phyloP scores from a whole-genome alignment of 2,797 vertebrate species.

The Semotilus atromaculatus region DNA sequence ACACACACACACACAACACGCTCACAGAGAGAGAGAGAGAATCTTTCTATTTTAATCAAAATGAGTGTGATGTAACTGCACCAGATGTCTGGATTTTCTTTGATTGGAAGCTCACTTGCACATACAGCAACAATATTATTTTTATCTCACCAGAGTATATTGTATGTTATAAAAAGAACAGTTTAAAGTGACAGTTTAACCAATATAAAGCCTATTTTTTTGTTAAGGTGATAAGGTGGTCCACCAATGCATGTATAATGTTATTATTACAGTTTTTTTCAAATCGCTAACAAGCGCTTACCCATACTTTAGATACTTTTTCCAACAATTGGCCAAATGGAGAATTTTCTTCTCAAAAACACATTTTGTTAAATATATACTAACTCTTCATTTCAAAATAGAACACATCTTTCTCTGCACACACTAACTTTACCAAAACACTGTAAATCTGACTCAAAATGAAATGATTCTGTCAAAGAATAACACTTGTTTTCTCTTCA shows the following conservation, averaged over 20 bases:
- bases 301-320: too few relatives aligned
- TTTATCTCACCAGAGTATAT: not conserved
- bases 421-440: too few relatives aligned
- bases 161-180: not conserved
- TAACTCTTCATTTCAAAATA: too few relatives aligned
- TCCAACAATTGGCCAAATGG: too few relatives aligned
- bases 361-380: too few relatives aligned
- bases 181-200: not conserved
- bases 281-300: too few relatives aligned
- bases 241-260: not conserved
- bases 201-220: not conserved
- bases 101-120: conserved; percentile 7
- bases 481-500: too few relatives aligned
- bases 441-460: too few relatives aligned
- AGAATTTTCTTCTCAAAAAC: too few relatives aligned
- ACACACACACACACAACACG: not conserved
- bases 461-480: too few relatives aligned
- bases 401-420: too few relatives aligned
- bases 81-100: conserved; percentile 42
- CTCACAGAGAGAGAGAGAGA: not conserved
- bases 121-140: not conserved
- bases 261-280: too few relatives aligned
- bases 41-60: conserved; percentile 19
- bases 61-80: conserved; percentile 33
- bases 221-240: not conserved